Evolutionary conservation across 1,140 invertebrate species (phyloP), one percentile per base, ranked within the genome.

Genomic region (Drosophila melanica): DNA sequence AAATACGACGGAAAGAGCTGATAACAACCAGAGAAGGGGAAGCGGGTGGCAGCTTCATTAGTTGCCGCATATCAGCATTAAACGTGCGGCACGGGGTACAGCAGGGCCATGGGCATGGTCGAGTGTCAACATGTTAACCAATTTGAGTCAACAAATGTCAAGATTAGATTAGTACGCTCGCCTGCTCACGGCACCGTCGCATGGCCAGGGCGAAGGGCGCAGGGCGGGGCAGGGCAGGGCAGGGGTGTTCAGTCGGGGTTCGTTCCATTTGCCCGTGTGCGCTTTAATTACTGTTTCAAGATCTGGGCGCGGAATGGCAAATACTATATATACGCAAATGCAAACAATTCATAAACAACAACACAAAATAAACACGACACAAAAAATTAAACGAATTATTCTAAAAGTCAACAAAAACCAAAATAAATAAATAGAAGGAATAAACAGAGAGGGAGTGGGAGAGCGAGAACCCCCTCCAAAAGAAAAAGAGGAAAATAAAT

Each of bases 81-180:
- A 8, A 3, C 3, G 47, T 1, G 47, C 37, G 37, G 53, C 37
- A 10, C 2, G 11, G 45, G 23, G 18, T 35, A 47, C 39, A 57
- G 45, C 42, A n/a, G 44, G 60, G 50, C 41, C 45, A 16, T 10
- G 44, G n/a, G 44, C 20, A 47, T 54, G 75, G 77, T 86, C 72
- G 76, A 75, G 78, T 90, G 87, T 78, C 79, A 87, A 78, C 87
- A 90, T 90, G 87, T 80, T 86, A 75, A 82, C 79, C 84, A 90
- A 90, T 90, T 90, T 82, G 79, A 90, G 86, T 82, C 86, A 90
- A 90, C 87, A 87, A 87, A 82, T 77, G 79, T 74, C 70, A 69
- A 74, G 87, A 90, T 90, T 82, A 90, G 86, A 90, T 90, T 75
- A n/a, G 47, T 23, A 51, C 39, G 69, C 55, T 44, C 39, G 39